Evolutionary conservation across 2,113 vertebrate genomes (phyloP), one percentile per base, ranked within the genome.

Genomic region (Ranitomeya imitator): DNA sequence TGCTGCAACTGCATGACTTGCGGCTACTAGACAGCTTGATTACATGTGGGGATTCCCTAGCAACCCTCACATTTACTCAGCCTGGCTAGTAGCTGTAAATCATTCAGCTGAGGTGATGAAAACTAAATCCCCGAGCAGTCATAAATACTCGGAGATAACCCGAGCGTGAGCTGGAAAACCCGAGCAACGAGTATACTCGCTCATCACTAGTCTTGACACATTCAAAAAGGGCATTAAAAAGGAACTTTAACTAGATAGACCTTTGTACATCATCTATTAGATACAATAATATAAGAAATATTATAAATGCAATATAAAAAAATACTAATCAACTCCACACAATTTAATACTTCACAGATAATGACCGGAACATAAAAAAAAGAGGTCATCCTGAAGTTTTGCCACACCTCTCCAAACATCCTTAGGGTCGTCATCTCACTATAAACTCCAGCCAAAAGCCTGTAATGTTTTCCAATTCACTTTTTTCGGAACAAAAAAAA

Each of bases 391-490:
- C 9, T 74, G 31, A 67, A 15, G 18, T 31, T 77, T 23, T 77
- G 26, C 8, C 76, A 86, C 61, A 26, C 45, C 8, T 79, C 14
- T 80, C 14, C 45, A 55, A 67, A 69, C 10, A 57, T 78, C 57
- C 6, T 16, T 31, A 37, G 21, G 37, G 59, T 16, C 79, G 19
- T 77, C n/a, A 86, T 45, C 52, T 23, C 51, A 51, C 26, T 61
- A 78, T 26, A 52, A 67, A 11, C 51, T 54, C 7, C 73, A 80
- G 61, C 85, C 85, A 86, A 54, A 80, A 13, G 51, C 21, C 85
- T 86, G 37, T 23, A 67, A 54, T 86, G 61, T 69, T 79, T 86
- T 67, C 79, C 37, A 61, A n/a, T 80, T 86, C 60, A 79, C 7
- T 65, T 61, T 61, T 79, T 52, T 63, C 26, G 14, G 55, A 14